These are phyloP conservation scores for Calameuta filiformis DNA, from an alignment of 2,888 invertebrate genomes.

Conservation along the genomic window DNA sequence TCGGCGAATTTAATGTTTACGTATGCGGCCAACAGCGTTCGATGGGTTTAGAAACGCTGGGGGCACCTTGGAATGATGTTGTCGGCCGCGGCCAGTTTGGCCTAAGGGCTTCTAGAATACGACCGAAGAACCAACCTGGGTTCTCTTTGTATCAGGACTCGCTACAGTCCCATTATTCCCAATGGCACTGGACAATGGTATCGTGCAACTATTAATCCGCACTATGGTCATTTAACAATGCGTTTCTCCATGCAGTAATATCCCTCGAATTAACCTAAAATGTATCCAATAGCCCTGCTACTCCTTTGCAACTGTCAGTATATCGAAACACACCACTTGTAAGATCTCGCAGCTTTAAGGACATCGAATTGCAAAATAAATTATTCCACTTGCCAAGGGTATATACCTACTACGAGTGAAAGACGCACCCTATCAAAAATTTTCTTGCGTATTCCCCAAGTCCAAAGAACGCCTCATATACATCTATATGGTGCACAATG, in stretches of 20 bases:
- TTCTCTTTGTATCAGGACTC: conserved; percentile 15
- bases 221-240: conserved; percentile 43
- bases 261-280: neutral
- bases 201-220: conserved; percentile 53
- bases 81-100: conserved; percentile 63
- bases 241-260: conserved; percentile 17
- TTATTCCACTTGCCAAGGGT: neutral
- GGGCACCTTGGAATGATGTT: conserved; percentile 60
- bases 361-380: neutral
- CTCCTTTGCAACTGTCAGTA: neutral
- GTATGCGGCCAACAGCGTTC: conserved; percentile 54
- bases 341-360: neutral
- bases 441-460: neutral
- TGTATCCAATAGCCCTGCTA: too few species aligned
- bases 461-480: neutral
- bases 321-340: neutral
- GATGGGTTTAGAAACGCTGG: conserved; percentile 55
- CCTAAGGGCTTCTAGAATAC: conserved; percentile 51
- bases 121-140: conserved; percentile 41
- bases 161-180: conserved; percentile 60
- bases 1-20: conserved; percentile 54
- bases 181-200: conserved; percentile 59
- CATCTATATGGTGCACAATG: neutral
- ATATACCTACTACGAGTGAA: neutral
- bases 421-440: neutral